Evolutionary conservation across 2,113 vertebrate genomes (phyloP).

Genomic region (Haliaeetus leucogaster): DNA sequence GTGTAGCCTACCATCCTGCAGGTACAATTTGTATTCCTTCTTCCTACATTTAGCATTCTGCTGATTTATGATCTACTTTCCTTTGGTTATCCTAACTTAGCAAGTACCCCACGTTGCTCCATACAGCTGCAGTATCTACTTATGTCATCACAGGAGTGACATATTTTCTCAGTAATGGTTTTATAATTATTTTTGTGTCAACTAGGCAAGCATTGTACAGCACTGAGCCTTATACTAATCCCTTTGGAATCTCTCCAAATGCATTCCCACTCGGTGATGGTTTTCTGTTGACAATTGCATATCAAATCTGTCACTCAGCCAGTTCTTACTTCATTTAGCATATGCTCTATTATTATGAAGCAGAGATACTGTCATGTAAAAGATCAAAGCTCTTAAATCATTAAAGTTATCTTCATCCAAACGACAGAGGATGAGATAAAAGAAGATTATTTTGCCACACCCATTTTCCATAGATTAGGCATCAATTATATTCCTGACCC

Average conservation of each 20-base stretch:
- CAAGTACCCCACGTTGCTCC: not conserved
- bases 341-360: conserved; percentile 15
- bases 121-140: not conserved
- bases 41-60: not conserved
- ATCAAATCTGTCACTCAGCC: conserved; percentile 36
- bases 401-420: conserved; percentile 10
- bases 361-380: not conserved
- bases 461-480: not conserved
- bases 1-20: not conserved
- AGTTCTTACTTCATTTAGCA: conserved; percentile 33
- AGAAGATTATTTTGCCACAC: not conserved
- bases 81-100: not conserved
- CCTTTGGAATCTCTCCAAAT: conserved; percentile 8
- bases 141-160: not conserved
- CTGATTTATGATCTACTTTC: not conserved
- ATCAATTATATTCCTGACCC: not conserved
- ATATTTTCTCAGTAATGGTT: conserved; percentile 7
- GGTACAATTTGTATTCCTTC: not conserved
- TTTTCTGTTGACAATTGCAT: conserved; percentile 42
- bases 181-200: not conserved
- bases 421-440: not conserved
- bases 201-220: not conserved
- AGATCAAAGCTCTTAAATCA: not conserved
- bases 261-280: not conserved
- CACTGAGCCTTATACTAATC: not conserved